Evolutionary conservation across 2,888 invertebrate species (phyloP).

Genomic region (Xestia ashworthii): DNA sequence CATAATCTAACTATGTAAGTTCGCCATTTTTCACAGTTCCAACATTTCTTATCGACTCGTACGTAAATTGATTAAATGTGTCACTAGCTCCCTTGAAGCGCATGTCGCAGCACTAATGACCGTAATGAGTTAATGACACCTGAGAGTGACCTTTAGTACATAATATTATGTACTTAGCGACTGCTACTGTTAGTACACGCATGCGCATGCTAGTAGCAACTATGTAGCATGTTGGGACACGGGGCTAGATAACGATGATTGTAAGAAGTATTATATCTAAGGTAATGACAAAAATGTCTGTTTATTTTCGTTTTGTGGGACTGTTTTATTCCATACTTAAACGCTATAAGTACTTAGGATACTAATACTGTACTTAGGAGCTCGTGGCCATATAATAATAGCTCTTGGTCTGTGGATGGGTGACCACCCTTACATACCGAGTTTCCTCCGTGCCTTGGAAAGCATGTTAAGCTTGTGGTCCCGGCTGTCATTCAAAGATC

Average conservation of each 20-base stretch:
- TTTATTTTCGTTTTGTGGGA: background rate
- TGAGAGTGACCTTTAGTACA: constrained; percentile 40
- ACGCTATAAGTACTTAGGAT: background rate
- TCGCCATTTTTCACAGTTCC: no score
- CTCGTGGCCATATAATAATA: no score
- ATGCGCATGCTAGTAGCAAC: constrained; percentile 18
- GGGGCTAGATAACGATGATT: background rate
- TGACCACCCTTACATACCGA: no score
- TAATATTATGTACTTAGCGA: background rate
- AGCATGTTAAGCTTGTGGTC: no score
- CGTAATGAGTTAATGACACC: constrained; percentile 25
- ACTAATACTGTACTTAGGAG: no score
- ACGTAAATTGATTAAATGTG: constrained; percentile 34
- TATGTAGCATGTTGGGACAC: background rate
- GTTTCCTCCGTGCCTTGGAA: no score
- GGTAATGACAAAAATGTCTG: constrained; percentile 7
- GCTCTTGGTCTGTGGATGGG: no score
- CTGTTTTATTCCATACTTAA: background rate
- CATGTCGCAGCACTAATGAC: constrained; percentile 31
- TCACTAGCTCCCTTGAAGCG: constrained; percentile 7
- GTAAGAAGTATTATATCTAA: background rate
- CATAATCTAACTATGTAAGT: no score
- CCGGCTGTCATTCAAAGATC: no score
- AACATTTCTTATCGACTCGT: background rate
- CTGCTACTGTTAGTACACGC: constrained; percentile 37